A percentile compares a stretch with the other conserved stretches of the same genome.
phyloP scores from a whole-genome alignment of 2,113 vertebrate species.

The Chrysochloris asiatica region DNA sequence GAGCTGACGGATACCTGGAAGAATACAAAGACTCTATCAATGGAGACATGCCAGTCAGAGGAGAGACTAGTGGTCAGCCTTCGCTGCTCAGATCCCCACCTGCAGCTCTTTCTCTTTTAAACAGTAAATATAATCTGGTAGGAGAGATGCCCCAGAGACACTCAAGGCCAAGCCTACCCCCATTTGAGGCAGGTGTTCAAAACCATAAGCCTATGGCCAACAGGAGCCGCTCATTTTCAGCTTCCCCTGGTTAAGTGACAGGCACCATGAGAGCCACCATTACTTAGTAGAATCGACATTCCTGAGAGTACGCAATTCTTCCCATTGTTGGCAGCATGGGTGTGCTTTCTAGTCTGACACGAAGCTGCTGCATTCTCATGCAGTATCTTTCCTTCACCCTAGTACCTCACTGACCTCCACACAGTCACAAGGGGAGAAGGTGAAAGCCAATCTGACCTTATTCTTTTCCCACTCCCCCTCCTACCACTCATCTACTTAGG shows the following conservation, averaged over 20 bases:
- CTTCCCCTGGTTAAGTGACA: not conserved
- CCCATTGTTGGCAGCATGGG: not conserved
- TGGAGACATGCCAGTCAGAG: not conserved
- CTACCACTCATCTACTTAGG: not conserved
- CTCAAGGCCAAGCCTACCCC: not conserved
- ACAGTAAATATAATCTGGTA: not conserved
- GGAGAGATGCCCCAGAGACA: not conserved
- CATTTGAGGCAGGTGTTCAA: not conserved
- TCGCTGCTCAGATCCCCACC: not conserved
- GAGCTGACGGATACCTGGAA: slow-evolving; percentile 97
- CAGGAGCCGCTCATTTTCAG: not conserved
- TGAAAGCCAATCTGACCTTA: not conserved
- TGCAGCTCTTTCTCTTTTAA: not conserved
- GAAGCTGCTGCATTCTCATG: not conserved
- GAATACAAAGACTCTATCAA: not conserved
- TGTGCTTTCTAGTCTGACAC: not conserved
- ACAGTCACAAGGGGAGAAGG: not conserved
- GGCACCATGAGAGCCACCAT: not conserved
- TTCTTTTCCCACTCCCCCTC: not conserved
- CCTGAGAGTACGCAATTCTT: not conserved
- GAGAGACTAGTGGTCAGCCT: fast-evolving
- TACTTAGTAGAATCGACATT: not conserved
- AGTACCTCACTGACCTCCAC: not conserved
- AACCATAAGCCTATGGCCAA: not conserved
- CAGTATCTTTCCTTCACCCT: not conserved